phyloP scores from a whole-genome alignment of 2,113 vertebrate species.

The Suricata suricatta region DNA sequence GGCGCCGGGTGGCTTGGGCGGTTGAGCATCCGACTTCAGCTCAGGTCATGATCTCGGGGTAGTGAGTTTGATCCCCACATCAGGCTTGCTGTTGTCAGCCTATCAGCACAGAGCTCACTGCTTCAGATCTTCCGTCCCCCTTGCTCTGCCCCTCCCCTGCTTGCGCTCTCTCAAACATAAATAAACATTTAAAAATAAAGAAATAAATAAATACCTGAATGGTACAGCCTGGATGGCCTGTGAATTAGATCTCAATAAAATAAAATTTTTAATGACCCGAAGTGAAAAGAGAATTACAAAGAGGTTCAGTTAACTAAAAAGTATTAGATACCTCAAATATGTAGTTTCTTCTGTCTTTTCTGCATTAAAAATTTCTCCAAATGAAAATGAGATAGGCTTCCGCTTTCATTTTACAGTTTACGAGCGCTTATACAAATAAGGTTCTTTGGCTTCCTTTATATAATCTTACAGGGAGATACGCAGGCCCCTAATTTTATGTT shows the following conservation, averaged over 20 bases:
- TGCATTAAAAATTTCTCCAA: conserved; percentile 1
- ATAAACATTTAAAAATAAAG: no score
- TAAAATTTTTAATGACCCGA: neutral
- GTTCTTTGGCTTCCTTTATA: neutral
- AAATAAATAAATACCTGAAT: neutral
- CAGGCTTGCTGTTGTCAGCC: no score
- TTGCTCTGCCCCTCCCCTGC: no score
- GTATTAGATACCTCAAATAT: neutral
- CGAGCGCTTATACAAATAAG: conserved; percentile 33
- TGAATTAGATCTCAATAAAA: neutral
- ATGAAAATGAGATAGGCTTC: neutral
- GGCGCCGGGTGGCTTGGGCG: no score
- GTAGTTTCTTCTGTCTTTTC: neutral
- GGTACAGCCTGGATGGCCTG: neutral
- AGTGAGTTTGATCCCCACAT: no score
- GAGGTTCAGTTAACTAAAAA: conserved; percentile 10
- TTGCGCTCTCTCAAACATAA: no score
- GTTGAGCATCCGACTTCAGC: no score
- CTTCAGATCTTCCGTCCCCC: no score
- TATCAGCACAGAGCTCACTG: no score
- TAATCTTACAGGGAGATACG: neutral
- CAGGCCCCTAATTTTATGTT: neutral
- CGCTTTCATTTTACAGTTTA: conserved; percentile 29
- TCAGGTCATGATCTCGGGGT: no score
- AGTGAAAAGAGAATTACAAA: conserved; percentile 18